phyloP scores from a whole-genome alignment of 2,888 invertebrate genomes.

The Pyralis farinalis region DNA sequence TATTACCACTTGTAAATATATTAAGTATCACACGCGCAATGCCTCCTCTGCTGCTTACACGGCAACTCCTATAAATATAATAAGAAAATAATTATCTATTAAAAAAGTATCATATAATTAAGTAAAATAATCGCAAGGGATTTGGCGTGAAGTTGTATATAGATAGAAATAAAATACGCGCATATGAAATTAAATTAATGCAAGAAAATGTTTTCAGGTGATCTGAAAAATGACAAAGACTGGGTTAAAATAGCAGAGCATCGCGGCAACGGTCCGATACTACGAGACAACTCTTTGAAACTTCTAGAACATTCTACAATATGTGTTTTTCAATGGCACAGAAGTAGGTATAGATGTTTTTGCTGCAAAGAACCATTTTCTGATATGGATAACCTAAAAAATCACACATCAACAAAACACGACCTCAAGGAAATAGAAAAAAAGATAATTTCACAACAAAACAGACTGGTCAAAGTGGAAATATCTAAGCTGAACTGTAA shows the following conservation, averaged over 20 bases:
- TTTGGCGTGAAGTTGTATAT: no score
- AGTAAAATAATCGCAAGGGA: no score
- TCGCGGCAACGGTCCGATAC: slow-evolving; percentile 25
- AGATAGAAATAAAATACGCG: no score
- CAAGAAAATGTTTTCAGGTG: no score
- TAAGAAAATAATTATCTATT: no score
- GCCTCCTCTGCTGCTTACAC: no score
- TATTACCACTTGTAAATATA: no score
- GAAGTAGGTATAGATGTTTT: slow-evolving; percentile 60
- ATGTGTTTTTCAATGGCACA: slow-evolving; percentile 65
- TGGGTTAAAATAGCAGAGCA: slow-evolving; percentile 42
- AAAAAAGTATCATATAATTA: no score
- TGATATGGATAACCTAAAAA: slow-evolving; percentile 40
- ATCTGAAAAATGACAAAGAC: slow-evolving; percentile 19
- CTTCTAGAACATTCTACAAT: slow-evolving; percentile 62
- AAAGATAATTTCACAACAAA: slow-evolving; percentile 58
- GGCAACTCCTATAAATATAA: no score
- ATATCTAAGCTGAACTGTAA: slow-evolving; percentile 51
- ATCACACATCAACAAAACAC: slow-evolving; percentile 43
- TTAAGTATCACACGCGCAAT: no score
- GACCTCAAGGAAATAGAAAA: slow-evolving; percentile 43
- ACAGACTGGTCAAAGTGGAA: slow-evolving; percentile 60
- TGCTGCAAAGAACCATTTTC: slow-evolving; percentile 61
- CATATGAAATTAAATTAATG: no score
- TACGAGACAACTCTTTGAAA: slow-evolving; percentile 70